Evolutionary conservation across 2,113 vertebrate species (phyloP).

Genomic region (Rhynchopsitta pachyrhyncha): DNA sequence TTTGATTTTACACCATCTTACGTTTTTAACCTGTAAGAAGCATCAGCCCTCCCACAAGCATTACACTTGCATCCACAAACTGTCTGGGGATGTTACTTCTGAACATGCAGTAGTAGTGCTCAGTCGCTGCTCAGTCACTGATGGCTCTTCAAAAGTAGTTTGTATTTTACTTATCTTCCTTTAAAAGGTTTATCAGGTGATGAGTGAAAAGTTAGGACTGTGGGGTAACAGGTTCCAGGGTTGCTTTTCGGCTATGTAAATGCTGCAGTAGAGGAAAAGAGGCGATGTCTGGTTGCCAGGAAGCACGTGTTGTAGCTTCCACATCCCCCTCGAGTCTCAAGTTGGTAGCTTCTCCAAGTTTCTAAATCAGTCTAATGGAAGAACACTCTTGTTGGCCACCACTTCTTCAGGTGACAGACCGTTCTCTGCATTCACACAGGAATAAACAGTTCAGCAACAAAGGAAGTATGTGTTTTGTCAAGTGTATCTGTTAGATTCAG

Average conservation of each 20-base stretch:
- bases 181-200: background rate
- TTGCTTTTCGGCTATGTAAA: background rate
- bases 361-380: background rate
- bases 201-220: background rate
- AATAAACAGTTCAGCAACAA: background rate
- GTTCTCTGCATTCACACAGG: background rate
- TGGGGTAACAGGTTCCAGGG: background rate
- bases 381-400: background rate
- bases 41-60: conserved; percentile 10
- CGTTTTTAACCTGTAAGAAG: background rate
- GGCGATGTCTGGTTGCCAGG: background rate
- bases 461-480: rapidly evolving
- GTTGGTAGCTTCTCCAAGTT: background rate
- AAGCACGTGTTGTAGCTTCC: background rate
- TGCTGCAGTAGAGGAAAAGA: background rate
- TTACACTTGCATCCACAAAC: conserved; percentile 30
- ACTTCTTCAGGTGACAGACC: background rate
- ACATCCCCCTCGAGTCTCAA: background rate
- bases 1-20: conserved; percentile 45
- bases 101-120: background rate
- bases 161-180: background rate
- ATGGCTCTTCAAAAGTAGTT: background rate
- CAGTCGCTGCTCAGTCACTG: conserved; percentile 42
- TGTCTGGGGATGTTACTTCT: background rate
- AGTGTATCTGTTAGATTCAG: background rate